These are phyloP conservation scores for Stenurella melanura DNA, from an alignment of 2,888 invertebrate species.

Conservation along the genomic window DNA sequence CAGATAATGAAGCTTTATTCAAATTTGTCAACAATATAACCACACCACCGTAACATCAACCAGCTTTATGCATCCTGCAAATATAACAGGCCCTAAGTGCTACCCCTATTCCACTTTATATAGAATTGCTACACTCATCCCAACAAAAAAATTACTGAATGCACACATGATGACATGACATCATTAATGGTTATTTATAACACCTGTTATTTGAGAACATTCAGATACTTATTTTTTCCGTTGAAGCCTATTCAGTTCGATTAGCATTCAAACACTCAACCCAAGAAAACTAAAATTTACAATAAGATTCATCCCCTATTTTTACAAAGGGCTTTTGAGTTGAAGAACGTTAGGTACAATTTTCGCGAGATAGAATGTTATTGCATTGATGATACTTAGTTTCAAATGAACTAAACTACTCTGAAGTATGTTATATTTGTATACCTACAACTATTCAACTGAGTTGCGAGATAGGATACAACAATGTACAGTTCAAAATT, in stretches of 20 bases:
- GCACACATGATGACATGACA: constrained; percentile 55
- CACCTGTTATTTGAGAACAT: constrained; percentile 56
- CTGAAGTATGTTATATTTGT: too few relatives aligned
- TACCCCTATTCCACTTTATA: constrained; percentile 53
- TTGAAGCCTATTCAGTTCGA: constrained; percentile 14
- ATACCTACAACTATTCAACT: too few relatives aligned
- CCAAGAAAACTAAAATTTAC: constrained; percentile 14
- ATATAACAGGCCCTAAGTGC: constrained; percentile 47
- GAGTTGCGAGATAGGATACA: too few relatives aligned
- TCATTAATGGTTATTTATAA: constrained; percentile 55
- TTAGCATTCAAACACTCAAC: neutral
- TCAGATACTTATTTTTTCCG: constrained; percentile 41
- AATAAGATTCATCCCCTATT: constrained; percentile 22
- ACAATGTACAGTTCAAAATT: too few relatives aligned
- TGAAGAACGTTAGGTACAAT: neutral
- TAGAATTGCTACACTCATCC: constrained; percentile 51
- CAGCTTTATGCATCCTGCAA: constrained; percentile 39
- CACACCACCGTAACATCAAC: constrained; percentile 50
- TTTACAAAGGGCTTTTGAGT: constrained; percentile 7
- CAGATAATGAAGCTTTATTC: constrained; percentile 57
- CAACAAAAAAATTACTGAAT: constrained; percentile 51
- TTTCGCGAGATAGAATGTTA: neutral
- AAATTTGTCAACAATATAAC: constrained; percentile 52
- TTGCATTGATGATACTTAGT: too few relatives aligned
- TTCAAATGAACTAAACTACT: too few relatives aligned